Evolutionary conservation across 2,113 vertebrate species (phyloP), one percentile per base, ranked within the genome.

Genomic region (Bagarius yarrelli): DNA sequence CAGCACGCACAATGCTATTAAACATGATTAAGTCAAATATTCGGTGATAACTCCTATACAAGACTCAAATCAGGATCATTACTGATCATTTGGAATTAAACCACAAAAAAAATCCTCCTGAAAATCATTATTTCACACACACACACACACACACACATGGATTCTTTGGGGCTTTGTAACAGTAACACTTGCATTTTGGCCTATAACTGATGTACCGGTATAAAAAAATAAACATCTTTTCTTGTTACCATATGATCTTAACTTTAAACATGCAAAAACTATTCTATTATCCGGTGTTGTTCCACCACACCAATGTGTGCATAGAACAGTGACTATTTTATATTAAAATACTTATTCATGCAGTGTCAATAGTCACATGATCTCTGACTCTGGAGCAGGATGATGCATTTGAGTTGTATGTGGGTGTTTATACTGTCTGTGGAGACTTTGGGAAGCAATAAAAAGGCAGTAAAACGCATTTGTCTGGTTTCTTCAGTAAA

Each of bases 381-480:
- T 23, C 34, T 44, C 40, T 67, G 11, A 19, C 61, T 40, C 40
- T 44, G 23, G 40, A 70, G 16, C 14, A 70, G 13, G 40, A 36
- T 23, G 34, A 66, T 11, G 63, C 6, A 4, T 34, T 66, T 44
- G 23, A 47, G n/a, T 27, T 44, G 40, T 19, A 64, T 14, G 2
- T 25, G 3, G 36, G 64, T 23, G 4, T 44, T 40, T 44, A 67
- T 18, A 66, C 32, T 40, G 21, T n/a, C 19, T 0, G 15, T 52
- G 18, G 18, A 4, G 40, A 4, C 1, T 53, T 53, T 4, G 4
- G 25, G 8, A 32, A 32, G 18, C 47, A 32, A 32, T 11, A 27
- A 50, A 19, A 57, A 57, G 19, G 55, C 55, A 19, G 11, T 47
- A 70, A 79, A 81, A 75, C 66, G 66, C 15, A 18, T 61, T 75